A percentile compares a stretch with the other conserved stretches of the same genome.
phyloP scores from a whole-genome alignment of 2,888 invertebrate species.

The Dascillus cervinus region DNA sequence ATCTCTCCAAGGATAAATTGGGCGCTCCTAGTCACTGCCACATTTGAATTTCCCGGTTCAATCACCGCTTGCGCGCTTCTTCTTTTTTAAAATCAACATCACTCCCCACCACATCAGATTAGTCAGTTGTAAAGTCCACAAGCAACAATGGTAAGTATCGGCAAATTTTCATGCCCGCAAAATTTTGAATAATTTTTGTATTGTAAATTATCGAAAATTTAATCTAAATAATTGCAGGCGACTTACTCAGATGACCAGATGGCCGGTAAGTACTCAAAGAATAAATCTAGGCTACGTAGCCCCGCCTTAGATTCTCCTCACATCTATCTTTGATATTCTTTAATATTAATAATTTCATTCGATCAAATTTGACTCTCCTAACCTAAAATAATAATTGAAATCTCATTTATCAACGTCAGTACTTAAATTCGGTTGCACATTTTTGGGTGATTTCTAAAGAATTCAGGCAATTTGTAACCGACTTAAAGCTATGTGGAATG shows the following conservation, averaged over 20 bases:
- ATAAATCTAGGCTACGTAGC: constrained; percentile 41
- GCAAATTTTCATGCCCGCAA: too few species aligned
- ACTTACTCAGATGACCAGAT: constrained; percentile 86
- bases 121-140: too few species aligned
- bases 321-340: constrained; percentile 30
- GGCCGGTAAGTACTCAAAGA: constrained; percentile 66
- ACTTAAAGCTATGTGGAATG: constrained; percentile 16
- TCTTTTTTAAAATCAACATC: too few species aligned
- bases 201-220: too few species aligned
- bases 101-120: too few species aligned
- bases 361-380: constrained; percentile 1
- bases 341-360: constrained; percentile 14
- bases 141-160: too few species aligned
- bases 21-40: too few species aligned
- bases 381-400: constrained; percentile 9
- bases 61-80: too few species aligned
- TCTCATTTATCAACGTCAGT: background rate
- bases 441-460: background rate
- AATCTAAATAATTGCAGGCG: too few species aligned
- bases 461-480: background rate
- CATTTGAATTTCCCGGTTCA: too few species aligned
- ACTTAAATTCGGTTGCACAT: background rate
- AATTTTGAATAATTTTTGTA: too few species aligned
- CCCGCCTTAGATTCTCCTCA: constrained; percentile 34
- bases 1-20: too few species aligned